Percentiles rank a stretch among this genome's conserved stretches.
phyloP scores from a whole-genome alignment of 2,797 vertebrate species.

The Cynodonichthys magdalenae region DNA sequence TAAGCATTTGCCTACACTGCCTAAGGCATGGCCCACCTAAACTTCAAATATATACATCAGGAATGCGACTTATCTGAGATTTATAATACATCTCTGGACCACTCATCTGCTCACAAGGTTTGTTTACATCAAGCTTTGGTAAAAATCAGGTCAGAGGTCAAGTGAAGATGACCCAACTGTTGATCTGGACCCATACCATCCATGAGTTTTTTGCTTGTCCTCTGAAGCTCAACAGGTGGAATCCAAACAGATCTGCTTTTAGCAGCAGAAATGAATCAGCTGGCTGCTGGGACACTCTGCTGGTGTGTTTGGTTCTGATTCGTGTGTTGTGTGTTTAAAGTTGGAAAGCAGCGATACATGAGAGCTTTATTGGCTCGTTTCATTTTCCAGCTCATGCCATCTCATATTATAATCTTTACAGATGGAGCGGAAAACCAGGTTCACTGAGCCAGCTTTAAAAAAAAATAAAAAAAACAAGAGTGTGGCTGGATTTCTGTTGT shows the following conservation, averaged over 20 bases:
- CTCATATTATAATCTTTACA: conserved; percentile 3
- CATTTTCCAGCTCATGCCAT: conserved; percentile 6
- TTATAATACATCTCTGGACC: no score
- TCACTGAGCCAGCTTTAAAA: not conserved
- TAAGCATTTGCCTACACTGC: no score
- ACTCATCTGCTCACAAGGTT: no score
- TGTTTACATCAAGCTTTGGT: no score
- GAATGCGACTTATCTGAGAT: not conserved
- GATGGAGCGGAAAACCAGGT: conserved; percentile 12
- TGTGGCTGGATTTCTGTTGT: not conserved
- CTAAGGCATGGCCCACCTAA: no score
- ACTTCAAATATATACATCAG: no score
- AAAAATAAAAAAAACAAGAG: not conserved
- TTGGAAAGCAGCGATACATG: conserved; percentile 8
- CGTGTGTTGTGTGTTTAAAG: conserved; percentile 24
- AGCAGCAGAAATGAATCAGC: not conserved
- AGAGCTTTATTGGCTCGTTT: conserved; percentile 11
- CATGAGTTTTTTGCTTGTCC: not conserved
- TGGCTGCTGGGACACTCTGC: not conserved
- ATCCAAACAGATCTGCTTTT: not conserved
- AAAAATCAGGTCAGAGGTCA: not conserved
- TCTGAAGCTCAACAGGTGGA: conserved; percentile 6
- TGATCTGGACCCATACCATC: not conserved
- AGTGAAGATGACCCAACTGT: not conserved
- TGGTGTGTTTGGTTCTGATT: conserved; percentile 1